Evolutionary conservation across 2,888 invertebrate species (phyloP), one percentile per base, ranked within the genome.

Genomic region (Tuberolachnus salignus): DNA sequence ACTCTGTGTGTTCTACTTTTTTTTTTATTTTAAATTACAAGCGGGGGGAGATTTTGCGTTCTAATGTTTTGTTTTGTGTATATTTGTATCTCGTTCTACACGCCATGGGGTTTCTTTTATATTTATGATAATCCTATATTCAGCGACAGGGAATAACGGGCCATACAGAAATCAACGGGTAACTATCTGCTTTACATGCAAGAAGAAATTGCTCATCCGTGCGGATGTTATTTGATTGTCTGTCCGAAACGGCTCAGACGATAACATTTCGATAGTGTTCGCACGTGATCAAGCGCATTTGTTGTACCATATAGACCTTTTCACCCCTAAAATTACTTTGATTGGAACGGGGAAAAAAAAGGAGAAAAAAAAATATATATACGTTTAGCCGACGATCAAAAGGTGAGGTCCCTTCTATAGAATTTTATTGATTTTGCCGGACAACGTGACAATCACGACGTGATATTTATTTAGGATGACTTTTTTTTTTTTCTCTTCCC

Each of bases 151-250:
- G 8, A 34, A 42, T 19, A 3, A 72, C 34, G 10, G 34, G 53
- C 53, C 16, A 53, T 53, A 53, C 6, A 73, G 26, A 59, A 73
- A 73, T 73, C 63, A 61, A 73, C 34, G 14, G 21, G 44, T 34
- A 73, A 51, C 63, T 55, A 51, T 46, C 63, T 75, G 26, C 26
- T 75, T 75, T 66, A 19, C 55, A 75, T 75, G 74, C 44, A 46
- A 75, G 64, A 75, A 66, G 53, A 55, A 42, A 63, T 55, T 66
- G 53, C 26, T 55, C 46, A 57, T 75, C n/a, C 64, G 26, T 75
- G 55, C 26, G 74, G 53, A 66, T 75, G 74, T 78, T 78, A 78
- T 78, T 78, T 67, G 75, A 78, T 67, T 78, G 75, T 78, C 75
- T 46, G 67, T 75, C 53, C 64, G 44, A 75, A 74, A 46, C 74